Conservation (phyloP, 2,113 vertebrate species). For the Chinchilla lanigera region DNA sequence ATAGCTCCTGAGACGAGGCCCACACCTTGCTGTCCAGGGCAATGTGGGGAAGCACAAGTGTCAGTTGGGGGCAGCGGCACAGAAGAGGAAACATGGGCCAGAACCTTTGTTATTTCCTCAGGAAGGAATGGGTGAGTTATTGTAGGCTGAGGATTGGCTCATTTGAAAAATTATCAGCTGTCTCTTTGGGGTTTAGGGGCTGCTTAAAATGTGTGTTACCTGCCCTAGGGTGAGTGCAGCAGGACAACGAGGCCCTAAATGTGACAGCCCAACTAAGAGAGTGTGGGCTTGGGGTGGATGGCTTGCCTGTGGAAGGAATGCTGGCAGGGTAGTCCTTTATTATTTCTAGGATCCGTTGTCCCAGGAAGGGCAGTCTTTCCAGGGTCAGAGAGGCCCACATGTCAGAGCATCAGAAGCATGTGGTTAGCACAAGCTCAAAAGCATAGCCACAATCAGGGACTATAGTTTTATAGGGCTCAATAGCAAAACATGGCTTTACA, state of each 20-base stretch:
- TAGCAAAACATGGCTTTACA: background rate
- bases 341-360: background rate
- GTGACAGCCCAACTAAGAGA: background rate
- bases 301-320: background rate
- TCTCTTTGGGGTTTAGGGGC: rapidly evolving
- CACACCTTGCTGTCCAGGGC: background rate
- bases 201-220: background rate
- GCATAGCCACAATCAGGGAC: background rate
- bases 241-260: no score
- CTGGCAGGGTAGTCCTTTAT: background rate
- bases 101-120: background rate
- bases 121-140: background rate
- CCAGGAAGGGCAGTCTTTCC: background rate
- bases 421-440: background rate
- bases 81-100: background rate
- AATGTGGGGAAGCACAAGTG: background rate
- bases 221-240: background rate
- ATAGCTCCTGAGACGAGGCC: background rate
- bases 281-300: background rate
- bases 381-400: background rate
- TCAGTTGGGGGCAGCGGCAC: background rate
- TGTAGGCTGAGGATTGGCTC: background rate
- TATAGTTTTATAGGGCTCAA: background rate
- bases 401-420: background rate
- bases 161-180: background rate